These are phyloP conservation scores for Phymatocera aterrima DNA, from an alignment of 2,888 invertebrate species.

Conservation along the genomic window DNA sequence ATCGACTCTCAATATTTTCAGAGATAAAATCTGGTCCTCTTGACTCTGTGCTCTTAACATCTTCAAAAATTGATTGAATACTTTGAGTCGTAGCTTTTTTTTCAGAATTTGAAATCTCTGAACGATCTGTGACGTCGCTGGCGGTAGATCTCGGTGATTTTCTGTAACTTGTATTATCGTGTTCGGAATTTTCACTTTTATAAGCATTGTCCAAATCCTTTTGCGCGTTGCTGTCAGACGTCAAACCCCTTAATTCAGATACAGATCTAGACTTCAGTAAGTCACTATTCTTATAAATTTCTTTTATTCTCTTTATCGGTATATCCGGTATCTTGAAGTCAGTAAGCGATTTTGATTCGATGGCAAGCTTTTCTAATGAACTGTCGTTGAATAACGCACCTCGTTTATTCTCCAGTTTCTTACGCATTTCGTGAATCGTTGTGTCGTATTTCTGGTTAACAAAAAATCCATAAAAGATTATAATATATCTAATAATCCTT, in stretches of 20 bases:
- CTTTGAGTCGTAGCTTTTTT: constrained; percentile 50
- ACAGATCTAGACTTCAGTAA: constrained; percentile 69
- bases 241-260: constrained; percentile 60
- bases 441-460: constrained; percentile 68
- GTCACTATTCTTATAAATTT: constrained; percentile 68
- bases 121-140: constrained; percentile 20
- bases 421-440: constrained; percentile 71
- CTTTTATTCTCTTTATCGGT: constrained; percentile 70
- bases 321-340: constrained; percentile 72
- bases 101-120: constrained; percentile 27
- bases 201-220: constrained; percentile 29
- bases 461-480: neutral
- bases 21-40: constrained; percentile 49
- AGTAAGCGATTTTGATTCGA: constrained; percentile 68
- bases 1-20: constrained; percentile 55
- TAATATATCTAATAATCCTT: neutral
- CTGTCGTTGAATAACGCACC: constrained; percentile 59
- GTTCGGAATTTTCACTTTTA: constrained; percentile 38
- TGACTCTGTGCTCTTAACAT: constrained; percentile 45
- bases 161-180: constrained; percentile 46
- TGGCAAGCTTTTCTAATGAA: constrained; percentile 64
- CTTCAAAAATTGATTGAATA: constrained; percentile 58
- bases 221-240: constrained; percentile 53
- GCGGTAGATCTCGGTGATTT: constrained; percentile 50
- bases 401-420: constrained; percentile 68